Evolutionary conservation across 2,888 invertebrate genomes (phyloP).

Genomic region (Erebia epiphron): DNA sequence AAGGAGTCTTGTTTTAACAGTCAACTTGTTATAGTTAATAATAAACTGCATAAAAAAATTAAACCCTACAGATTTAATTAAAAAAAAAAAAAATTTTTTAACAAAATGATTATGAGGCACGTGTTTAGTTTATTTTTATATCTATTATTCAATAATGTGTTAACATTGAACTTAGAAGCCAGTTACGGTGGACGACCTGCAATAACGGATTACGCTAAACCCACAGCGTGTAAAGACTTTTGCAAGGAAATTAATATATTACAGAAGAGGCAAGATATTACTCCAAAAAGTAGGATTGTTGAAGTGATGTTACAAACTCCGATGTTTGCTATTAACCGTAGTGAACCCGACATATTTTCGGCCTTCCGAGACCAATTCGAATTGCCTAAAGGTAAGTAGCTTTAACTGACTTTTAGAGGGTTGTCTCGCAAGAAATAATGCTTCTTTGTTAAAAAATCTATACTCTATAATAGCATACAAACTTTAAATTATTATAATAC

Average conservation of each 20-base stretch:
- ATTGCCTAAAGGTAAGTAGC: slow-evolving; percentile 63
- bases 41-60: background rate
- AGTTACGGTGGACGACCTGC: slow-evolving; percentile 47
- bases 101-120: background rate
- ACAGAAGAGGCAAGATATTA: slow-evolving; percentile 43
- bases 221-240: slow-evolving; percentile 48
- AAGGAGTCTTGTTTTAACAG: slow-evolving; percentile 6
- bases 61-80: background rate
- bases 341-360: slow-evolving; percentile 56
- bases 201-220: slow-evolving; percentile 50
- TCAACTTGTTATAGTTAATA: background rate
- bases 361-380: slow-evolving; percentile 63
- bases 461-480: background rate
- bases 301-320: slow-evolving; percentile 63
- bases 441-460: background rate
- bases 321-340: slow-evolving; percentile 52
- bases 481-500: background rate
- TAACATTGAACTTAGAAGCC: background rate
- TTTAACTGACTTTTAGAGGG: background rate
- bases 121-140: background rate
- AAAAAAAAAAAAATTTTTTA: too few relatives aligned
- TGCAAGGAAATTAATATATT: slow-evolving; percentile 43
- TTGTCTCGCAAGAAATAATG: background rate
- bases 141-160: slow-evolving; percentile 14
- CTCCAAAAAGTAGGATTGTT: slow-evolving; percentile 55